Evolutionary conservation across 2,797 vertebrate genomes (phyloP).

Genomic region (Sebastes elongatus): DNA sequence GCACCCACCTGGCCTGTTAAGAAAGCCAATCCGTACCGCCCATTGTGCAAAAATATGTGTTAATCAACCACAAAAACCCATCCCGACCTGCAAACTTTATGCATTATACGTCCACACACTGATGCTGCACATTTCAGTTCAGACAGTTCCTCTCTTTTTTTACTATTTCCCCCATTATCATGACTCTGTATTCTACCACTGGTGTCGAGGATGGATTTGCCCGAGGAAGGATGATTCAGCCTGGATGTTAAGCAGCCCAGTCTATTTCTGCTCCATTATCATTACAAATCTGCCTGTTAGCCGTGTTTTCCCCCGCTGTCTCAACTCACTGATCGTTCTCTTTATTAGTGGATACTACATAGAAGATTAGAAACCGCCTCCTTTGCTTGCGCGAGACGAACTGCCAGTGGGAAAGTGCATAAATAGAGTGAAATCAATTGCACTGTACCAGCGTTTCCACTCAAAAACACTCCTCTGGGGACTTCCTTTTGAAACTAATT

Average conservation of each 20-base stretch:
- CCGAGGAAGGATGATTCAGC: constrained; percentile 63
- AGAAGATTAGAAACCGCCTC: constrained; percentile 83
- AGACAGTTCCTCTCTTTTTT: constrained; percentile 31
- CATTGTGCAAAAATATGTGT: too few species aligned
- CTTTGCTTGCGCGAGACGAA: constrained; percentile 70
- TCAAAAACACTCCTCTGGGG: constrained; percentile 86
- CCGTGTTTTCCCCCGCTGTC: constrained; percentile 78
- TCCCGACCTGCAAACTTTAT: too few species aligned
- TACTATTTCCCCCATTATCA: constrained; percentile 6
- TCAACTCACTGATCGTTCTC: constrained; percentile 78
- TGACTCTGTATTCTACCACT: constrained; percentile 15
- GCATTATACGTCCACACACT: constrained; percentile 6
- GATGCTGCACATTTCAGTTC: constrained; percentile 50
- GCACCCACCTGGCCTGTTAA: too few species aligned
- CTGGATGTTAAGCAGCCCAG: constrained; percentile 67
- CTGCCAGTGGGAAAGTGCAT: constrained; percentile 83
- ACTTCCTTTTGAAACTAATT: constrained; percentile 87
- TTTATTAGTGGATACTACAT: constrained; percentile 84
- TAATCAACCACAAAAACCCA: too few species aligned
- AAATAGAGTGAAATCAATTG: constrained; percentile 88
- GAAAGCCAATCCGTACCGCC: too few species aligned
- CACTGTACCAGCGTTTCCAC: constrained; percentile 83
- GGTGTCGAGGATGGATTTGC: constrained; percentile 57
- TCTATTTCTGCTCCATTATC: constrained; percentile 76
- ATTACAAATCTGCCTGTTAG: constrained; percentile 82